Conservation (phyloP, 2,888 invertebrate species). For the Muscina levida region DNA sequence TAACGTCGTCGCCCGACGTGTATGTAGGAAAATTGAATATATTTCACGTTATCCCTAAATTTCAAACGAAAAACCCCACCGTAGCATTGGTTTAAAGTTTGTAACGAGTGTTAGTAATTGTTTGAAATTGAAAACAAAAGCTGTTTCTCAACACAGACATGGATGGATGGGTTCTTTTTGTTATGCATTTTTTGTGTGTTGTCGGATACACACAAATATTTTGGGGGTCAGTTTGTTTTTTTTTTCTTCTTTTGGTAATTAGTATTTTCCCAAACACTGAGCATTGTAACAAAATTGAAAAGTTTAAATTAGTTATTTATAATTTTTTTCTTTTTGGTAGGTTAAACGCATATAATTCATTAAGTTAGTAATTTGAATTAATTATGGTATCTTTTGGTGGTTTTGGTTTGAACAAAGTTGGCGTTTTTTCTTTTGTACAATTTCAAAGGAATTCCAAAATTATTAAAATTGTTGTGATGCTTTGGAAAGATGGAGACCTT, state of each 20-base stretch:
- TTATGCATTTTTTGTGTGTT: too few relatives aligned
- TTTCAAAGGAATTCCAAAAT: constrained; percentile 16
- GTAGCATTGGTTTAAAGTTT: constrained; percentile 9
- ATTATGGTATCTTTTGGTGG: background rate
- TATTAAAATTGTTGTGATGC: too few relatives aligned
- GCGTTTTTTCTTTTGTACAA: too few relatives aligned
- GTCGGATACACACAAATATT: background rate
- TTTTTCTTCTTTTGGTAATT: too few relatives aligned
- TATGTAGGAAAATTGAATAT: constrained; percentile 48
- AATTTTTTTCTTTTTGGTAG: background rate
- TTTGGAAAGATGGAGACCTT: too few relatives aligned
- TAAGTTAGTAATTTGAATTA: constrained; percentile 34
- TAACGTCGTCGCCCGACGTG: background rate
- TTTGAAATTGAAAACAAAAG: constrained; percentile 28
- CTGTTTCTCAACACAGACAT: background rate
- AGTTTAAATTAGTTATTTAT: constrained; percentile 23
- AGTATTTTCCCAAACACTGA: constrained; percentile 36
- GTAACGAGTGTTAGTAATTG: constrained; percentile 55
- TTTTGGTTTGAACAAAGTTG: constrained; percentile 7
- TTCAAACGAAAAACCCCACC: background rate
- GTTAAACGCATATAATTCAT: background rate
- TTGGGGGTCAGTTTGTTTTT: constrained; percentile 39
- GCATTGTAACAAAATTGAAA: background rate
- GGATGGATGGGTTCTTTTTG: background rate
- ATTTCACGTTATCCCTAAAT: constrained; percentile 13